Percentiles rank a stretch among this genome's conserved stretches.
phyloP scores from a whole-genome alignment of 35 echinoderm and acorn worm species.

The Lytechinus variegatus region DNA sequence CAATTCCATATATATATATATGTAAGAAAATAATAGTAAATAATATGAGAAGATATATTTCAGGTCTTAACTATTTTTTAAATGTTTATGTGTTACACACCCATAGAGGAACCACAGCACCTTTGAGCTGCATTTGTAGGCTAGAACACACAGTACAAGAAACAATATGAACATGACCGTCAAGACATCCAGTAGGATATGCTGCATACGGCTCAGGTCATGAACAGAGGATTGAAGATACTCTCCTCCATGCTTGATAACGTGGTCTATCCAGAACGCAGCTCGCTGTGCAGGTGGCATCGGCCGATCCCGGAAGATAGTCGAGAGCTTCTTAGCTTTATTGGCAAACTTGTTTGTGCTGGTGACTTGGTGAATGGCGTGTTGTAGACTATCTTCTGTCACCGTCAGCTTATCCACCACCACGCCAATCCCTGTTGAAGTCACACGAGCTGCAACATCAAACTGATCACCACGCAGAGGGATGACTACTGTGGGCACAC shows the following conservation, averaged over 20 bases:
- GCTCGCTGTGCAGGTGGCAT: conserved; percentile 42
- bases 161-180: not conserved
- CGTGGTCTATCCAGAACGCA: conserved; percentile 45
- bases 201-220: conserved; percentile 39
- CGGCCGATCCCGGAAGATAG: conserved; percentile 45
- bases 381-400: conserved; percentile 53
- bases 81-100: not conserved
- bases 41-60: not conserved
- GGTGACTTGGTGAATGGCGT: conserved; percentile 64
- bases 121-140: conserved; percentile 27
- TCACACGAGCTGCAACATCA: conserved; percentile 62
- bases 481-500: conserved; percentile 71
- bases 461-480: conserved; percentile 80
- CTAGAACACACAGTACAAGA: not conserved
- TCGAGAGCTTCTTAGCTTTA: conserved; percentile 37
- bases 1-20: not conserved
- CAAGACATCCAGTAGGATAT: conserved; percentile 29
- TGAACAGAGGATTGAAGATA: conserved; percentile 24
- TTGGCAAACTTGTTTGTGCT: not conserved
- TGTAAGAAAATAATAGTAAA: not conserved
- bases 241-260: conserved; percentile 44
- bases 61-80: not conserved
- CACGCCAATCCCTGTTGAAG: conserved; percentile 59
- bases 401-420: conserved; percentile 57
- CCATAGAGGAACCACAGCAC: conserved; percentile 11